Evolutionary conservation across 2,888 invertebrate genomes (phyloP), one percentile per base, ranked within the genome.

Genomic region (Xestia c-nigrum): DNA sequence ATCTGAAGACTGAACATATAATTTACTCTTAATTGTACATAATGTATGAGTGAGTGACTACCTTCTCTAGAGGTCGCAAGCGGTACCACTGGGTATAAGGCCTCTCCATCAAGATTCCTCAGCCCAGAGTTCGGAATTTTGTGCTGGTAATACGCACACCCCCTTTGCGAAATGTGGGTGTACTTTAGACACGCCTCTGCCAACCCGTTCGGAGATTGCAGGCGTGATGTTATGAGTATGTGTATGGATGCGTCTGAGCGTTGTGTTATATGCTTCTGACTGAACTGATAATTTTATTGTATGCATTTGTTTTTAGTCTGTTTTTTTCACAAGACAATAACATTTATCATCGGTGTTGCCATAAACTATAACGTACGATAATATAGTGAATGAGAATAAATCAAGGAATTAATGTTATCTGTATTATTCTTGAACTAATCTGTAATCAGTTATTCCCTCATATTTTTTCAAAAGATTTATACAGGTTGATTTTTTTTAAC

Each of bases 1-100:
- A 79, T 80, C 69, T 69, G 78, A 87, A 87, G 87, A 87, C 87
- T 87, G 88, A 87, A 75, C 72, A 70, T 43, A 63, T 31, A 31
- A n/a, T 47, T 40, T 79, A 72, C 3, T 72, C 5, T 67, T 65
- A 76, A 31, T 67, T 83, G 55, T 57, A 67, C 70, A 77, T 81
- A 78, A 46, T 72, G 55, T 61, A 31, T 79, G 69, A 61, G 74
- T 74, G 43, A 64, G n/a, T n/a, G 43, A 64, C 43, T n/a, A 14
- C n/a, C 1, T 43, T 12, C n/a, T 43, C n/a, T 64, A 5, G n/a
- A n/a, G 64, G n/a, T 14, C 7, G 19, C 31, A 61, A 38, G 31
- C 31, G 2, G 19, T 61, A 19, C 38, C 3, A 9, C 61, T 61
- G 61, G 43, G n/a, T 14, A 14, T 43, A 7, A 14, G n/a, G 40